Evolutionary conservation across 92 coral and sea anemone genomes (phyloP).

Genomic region (Phenganax subtilis): DNA sequence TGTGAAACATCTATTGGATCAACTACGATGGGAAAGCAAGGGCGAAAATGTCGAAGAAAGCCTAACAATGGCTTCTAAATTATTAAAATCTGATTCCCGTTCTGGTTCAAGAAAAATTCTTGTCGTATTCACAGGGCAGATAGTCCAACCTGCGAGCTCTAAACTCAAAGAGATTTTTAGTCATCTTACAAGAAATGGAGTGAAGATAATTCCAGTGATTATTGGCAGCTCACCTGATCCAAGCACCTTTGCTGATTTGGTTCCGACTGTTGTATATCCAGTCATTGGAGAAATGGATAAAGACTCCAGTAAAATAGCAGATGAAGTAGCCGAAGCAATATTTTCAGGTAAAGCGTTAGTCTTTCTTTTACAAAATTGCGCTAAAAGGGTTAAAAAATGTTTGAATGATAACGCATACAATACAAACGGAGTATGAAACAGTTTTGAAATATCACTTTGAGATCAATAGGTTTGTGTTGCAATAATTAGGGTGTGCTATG

Average conservation of each 20-base stretch:
- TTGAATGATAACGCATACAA: neutral
- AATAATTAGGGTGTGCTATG: too few species aligned
- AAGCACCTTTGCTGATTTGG: constrained; percentile 23
- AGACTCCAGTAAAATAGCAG: constrained; percentile 11
- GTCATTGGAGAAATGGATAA: constrained; percentile 1
- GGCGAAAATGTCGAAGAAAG: constrained; percentile 65
- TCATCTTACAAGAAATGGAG: constrained; percentile 57
- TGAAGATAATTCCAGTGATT: constrained; percentile 68
- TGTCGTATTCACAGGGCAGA: constrained; percentile 71
- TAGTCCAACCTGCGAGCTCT: constrained; percentile 18
- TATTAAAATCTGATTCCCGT: constrained; percentile 59
- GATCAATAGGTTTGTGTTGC: too few species aligned
- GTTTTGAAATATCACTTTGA: too few species aligned
- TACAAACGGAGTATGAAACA: too few species aligned
- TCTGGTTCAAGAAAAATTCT: constrained; percentile 64
- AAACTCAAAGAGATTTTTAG: constrained; percentile 50
- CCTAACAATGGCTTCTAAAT: constrained; percentile 46
- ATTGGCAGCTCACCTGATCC: constrained; percentile 67
- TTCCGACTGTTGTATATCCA: constrained; percentile 21
- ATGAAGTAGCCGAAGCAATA: constrained; percentile 15
- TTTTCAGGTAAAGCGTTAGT: constrained; percentile 12
- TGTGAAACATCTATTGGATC: constrained; percentile 61
- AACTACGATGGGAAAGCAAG: constrained; percentile 41
- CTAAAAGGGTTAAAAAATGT: neutral
- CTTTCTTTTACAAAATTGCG: too few species aligned